Conservation (phyloP, 2,113 vertebrate genomes). For the Pangasianodon hypophthalmus region DNA sequence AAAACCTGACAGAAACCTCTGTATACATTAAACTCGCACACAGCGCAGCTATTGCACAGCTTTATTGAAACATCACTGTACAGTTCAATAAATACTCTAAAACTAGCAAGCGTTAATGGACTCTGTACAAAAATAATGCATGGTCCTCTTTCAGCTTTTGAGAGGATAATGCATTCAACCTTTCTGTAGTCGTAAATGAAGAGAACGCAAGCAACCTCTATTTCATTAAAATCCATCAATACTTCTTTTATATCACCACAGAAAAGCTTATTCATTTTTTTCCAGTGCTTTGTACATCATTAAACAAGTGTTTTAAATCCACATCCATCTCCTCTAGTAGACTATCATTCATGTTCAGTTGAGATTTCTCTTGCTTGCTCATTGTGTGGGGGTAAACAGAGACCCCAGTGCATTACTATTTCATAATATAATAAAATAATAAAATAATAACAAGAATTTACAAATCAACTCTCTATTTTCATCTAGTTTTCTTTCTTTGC, state of each 20-base stretch:
- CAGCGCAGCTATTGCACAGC: slow-evolving; percentile 27
- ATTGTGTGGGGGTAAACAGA: neutral
- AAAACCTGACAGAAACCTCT: slow-evolving; percentile 9
- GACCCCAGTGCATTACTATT: neutral
- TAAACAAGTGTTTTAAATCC: slow-evolving; percentile 23
- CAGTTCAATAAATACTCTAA: slow-evolving; percentile 29
- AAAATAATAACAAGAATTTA: neutral
- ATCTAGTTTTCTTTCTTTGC: neutral
- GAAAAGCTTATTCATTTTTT: neutral
- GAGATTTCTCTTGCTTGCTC: neutral
- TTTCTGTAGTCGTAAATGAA: slow-evolving; percentile 15
- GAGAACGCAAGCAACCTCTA: slow-evolving; percentile 17
- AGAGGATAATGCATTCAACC: slow-evolving; percentile 34
- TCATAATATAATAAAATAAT: neutral
- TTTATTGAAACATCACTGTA: slow-evolving; percentile 38
- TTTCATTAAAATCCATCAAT: slow-evolving; percentile 39
- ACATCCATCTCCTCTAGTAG: slow-evolving; percentile 9
- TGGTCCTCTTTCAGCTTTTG: neutral
- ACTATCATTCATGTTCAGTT: neutral
- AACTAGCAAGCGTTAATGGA: slow-evolving; percentile 42
- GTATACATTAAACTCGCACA: slow-evolving; percentile 39
- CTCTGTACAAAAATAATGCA: slow-evolving; percentile 40
- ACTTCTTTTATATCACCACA: slow-evolving; percentile 34
- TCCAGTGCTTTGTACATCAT: slow-evolving; percentile 28
- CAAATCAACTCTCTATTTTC: neutral